A percentile compares a stretch with the other conserved stretches of the same genome.
Conservation (phyloP, 1,140 invertebrate genomes). For the Frieseomelitta varia region DNA sequence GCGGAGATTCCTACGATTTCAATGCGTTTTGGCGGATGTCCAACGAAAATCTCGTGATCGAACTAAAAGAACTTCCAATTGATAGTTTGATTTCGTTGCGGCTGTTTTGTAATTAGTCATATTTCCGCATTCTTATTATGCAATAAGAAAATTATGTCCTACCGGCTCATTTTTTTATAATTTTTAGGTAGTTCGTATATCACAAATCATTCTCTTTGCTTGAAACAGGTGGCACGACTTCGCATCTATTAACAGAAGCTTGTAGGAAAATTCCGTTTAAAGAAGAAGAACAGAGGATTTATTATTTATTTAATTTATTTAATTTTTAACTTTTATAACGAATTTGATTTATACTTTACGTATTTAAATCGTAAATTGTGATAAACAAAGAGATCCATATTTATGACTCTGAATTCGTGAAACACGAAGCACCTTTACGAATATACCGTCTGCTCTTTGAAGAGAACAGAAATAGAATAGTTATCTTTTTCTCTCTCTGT, state of each 20-base stretch:
- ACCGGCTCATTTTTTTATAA: background rate
- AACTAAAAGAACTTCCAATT: constrained; percentile 22
- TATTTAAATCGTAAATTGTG: background rate
- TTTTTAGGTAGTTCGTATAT: background rate
- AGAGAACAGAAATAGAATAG: constrained; percentile 77
- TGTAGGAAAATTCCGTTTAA: background rate
- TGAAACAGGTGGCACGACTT: constrained; percentile 10
- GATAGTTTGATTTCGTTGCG: constrained; percentile 13
- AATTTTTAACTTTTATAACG: background rate
- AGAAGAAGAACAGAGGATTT: background rate
- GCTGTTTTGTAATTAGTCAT: background rate
- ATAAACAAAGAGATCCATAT: background rate
- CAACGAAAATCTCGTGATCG: constrained; percentile 38
- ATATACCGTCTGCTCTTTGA: constrained; percentile 62
- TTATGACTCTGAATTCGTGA: constrained; percentile 25
- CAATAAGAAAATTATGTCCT: background rate
- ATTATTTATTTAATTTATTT: background rate
- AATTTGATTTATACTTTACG: background rate
- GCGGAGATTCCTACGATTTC: constrained; percentile 25
- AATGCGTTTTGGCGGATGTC: constrained; percentile 28
- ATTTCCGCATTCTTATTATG: background rate
- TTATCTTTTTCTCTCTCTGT: constrained; percentile 33
- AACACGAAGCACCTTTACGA: constrained; percentile 48
- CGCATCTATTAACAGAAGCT: background rate
- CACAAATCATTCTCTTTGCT: background rate